These are phyloP conservation scores for Palaemon carinicauda DNA, from an alignment of 1,140 invertebrate species.

Conservation along the genomic window DNA sequence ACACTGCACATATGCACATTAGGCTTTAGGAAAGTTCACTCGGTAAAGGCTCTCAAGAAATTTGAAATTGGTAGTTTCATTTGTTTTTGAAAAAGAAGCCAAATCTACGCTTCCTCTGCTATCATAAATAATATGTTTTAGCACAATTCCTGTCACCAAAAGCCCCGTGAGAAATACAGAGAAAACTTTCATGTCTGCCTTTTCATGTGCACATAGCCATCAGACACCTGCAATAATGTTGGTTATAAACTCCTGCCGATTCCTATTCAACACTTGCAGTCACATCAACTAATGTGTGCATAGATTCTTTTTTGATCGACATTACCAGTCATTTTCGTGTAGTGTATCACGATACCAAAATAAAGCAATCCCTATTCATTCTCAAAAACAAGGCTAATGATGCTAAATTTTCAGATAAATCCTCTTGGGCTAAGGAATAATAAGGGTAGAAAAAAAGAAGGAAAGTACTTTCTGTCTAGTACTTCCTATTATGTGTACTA, in stretches of 20 bases:
- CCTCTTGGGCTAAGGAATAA: too few species aligned
- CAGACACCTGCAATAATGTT: slow-evolving; percentile 22
- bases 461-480: too few species aligned
- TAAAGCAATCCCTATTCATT: too few species aligned
- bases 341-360: too few species aligned
- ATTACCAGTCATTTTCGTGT: not conserved
- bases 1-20: slow-evolving; percentile 34
- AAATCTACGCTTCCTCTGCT: slow-evolving; percentile 13
- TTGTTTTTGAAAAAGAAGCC: slow-evolving; percentile 36
- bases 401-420: too few species aligned
- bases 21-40: slow-evolving; percentile 34
- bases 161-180: slow-evolving; percentile 29
- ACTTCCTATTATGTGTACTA: too few species aligned
- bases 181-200: slow-evolving; percentile 4
- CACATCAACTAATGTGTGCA: slow-evolving; percentile 15
- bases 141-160: slow-evolving; percentile 33
- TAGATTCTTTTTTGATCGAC: not conserved
- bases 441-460: too few species aligned
- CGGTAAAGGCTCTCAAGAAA: slow-evolving; percentile 31
- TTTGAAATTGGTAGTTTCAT: slow-evolving; percentile 20
- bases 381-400: too few species aligned
- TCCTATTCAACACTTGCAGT: not conserved
- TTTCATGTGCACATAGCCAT: not conserved
- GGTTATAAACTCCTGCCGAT: not conserved
- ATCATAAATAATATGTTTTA: not conserved